These are phyloP conservation scores for Leptestheria dahalacensis DNA, from an alignment of 1,140 invertebrate species.

Conservation along the genomic window DNA sequence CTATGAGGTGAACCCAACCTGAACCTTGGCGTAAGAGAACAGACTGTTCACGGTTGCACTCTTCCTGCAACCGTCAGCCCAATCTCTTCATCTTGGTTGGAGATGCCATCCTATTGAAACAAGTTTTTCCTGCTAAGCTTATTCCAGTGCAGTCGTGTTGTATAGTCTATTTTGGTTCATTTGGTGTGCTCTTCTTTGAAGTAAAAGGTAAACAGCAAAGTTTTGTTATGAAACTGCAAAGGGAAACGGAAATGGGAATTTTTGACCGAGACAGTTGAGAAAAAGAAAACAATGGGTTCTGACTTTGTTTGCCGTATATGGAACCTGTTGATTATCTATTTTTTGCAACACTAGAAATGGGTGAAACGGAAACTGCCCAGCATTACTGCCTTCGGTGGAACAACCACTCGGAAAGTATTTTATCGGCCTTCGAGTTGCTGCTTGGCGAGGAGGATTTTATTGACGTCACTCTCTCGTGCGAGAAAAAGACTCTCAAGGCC, in stretches of 20 bases:
- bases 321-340: neutral
- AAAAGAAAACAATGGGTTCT: neutral
- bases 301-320: neutral
- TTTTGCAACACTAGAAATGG: constrained; percentile 1
- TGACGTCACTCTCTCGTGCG: constrained; percentile 70
- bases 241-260: neutral
- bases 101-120: no score
- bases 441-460: constrained; percentile 61
- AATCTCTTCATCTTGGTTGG: neutral
- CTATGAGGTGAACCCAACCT: neutral
- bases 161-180: no score
- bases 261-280: neutral
- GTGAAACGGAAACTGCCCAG: constrained; percentile 25
- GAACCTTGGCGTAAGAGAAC: neutral
- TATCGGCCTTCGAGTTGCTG: constrained; percentile 57
- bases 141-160: no score
- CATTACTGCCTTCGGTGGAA: constrained; percentile 63
- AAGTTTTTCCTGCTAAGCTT: no score
- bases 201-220: no score
- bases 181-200: no score
- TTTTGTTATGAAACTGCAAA: no score
- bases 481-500: constrained; percentile 50
- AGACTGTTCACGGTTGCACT: neutral
- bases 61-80: neutral
- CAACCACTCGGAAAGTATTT: constrained; percentile 54